Conservation (phyloP, 2,113 vertebrate species). For the Hippopotamus amphibius region DNA sequence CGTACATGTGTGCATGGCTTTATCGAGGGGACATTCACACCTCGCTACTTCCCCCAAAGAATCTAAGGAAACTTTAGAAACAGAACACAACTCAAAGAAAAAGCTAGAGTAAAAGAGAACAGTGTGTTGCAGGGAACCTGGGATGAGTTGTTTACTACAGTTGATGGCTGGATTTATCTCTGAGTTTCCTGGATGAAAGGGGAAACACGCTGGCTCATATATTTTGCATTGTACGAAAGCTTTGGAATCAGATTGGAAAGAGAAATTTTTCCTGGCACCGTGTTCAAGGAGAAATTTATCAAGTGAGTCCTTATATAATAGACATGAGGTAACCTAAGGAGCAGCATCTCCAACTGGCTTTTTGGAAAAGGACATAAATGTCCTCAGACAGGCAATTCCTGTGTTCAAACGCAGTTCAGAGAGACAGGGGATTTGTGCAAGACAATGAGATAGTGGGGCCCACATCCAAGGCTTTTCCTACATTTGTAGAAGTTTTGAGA, state of each 20-base stretch:
- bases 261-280: slow-evolving; percentile 60
- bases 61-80: slow-evolving; percentile 9
- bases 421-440: background rate
- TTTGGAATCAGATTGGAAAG: slow-evolving; percentile 58
- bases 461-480: background rate
- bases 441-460: background rate
- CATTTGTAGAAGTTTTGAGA: background rate
- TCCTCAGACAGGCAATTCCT: background rate
- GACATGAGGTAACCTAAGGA: background rate
- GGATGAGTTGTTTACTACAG: slow-evolving; percentile 20
- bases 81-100: background rate
- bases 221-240: background rate
- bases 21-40: background rate
- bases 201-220: background rate
- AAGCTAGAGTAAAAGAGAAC: background rate
- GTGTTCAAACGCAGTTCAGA: background rate
- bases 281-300: slow-evolving; percentile 71
- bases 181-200: slow-evolving; percentile 46
- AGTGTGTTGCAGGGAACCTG: background rate
- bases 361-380: background rate
- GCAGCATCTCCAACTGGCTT: background rate
- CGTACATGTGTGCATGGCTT: background rate
- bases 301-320: background rate
- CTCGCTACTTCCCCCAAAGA: background rate
- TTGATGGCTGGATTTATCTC: background rate